A percentile compares a stretch with the other conserved stretches of the same genome.
phyloP scores from a whole-genome alignment of 1,140 invertebrate species.

The Ooceraea biroi region DNA sequence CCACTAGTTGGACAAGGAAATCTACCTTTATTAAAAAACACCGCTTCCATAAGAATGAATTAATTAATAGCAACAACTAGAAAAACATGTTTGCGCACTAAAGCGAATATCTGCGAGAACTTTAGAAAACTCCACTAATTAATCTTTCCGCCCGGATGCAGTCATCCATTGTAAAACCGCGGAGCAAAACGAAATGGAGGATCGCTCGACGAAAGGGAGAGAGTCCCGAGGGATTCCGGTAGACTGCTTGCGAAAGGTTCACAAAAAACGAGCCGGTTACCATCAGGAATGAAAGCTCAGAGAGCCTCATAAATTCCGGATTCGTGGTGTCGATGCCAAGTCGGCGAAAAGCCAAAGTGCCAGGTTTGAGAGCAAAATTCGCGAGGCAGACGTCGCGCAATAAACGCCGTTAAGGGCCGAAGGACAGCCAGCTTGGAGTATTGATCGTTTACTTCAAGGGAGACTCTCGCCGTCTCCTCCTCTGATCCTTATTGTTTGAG shows the following conservation, averaged over 20 bases:
- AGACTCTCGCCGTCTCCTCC: slow-evolving; percentile 3
- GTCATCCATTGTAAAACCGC: background rate
- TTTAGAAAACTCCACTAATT: background rate
- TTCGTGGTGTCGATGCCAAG: background rate
- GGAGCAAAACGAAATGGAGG: background rate
- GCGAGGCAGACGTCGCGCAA: slow-evolving; percentile 40
- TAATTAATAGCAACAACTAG: background rate
- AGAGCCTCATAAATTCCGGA: slow-evolving; percentile 43
- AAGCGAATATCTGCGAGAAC: background rate
- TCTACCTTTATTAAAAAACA: background rate
- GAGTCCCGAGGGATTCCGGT: slow-evolving; percentile 10
- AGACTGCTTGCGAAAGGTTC: slow-evolving; percentile 3
- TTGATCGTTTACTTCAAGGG: slow-evolving; percentile 62
- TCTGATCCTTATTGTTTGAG: background rate
- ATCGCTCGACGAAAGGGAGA: slow-evolving; percentile 5
- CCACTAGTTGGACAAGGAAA: background rate
- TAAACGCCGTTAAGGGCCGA: slow-evolving; percentile 55
- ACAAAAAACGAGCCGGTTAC: background rate
- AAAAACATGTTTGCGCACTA: background rate
- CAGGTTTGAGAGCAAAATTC: background rate
- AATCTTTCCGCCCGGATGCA: background rate
- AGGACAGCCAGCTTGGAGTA: slow-evolving; percentile 53
- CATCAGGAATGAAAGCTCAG: slow-evolving; percentile 19
- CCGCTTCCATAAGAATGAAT: background rate
- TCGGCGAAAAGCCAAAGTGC: slow-evolving; percentile 7